Conservation (phyloP, 2,113 vertebrate genomes). For the Herpetotheres cachinnans region DNA sequence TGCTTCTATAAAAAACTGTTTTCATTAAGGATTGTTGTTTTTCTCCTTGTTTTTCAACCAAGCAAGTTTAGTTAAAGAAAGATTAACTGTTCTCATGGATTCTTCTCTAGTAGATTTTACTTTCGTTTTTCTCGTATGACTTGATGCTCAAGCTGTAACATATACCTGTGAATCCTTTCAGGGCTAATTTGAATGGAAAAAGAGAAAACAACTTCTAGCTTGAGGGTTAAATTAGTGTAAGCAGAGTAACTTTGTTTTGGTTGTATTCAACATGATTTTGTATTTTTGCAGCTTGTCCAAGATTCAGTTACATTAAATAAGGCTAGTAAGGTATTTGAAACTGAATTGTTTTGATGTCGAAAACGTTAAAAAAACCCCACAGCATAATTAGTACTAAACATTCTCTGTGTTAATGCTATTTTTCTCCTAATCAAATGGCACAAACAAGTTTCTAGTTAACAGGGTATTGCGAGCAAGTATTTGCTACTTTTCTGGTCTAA, state of each 20-base stretch:
- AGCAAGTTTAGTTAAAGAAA: not conserved
- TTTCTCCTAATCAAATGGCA: not conserved
- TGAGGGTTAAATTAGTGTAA: constrained; percentile 2
- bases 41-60: not conserved
- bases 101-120: not conserved
- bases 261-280: not conserved
- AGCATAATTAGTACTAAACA: not conserved
- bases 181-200: not conserved
- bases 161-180: not conserved
- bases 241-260: not conserved
- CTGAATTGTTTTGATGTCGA: not conserved
- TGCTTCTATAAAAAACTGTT: not conserved
- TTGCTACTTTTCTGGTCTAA: not conserved
- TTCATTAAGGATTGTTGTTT: not conserved
- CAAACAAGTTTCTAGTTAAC: not conserved
- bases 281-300: not conserved
- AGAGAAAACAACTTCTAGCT: not conserved
- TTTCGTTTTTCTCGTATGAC: not conserved
- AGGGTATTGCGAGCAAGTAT: not conserved
- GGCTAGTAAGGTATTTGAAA: not conserved
- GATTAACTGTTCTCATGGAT: not conserved
- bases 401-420: not conserved
- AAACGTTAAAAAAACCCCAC: not conserved
- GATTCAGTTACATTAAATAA: not conserved
- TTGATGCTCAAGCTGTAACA: not conserved